Base-by-base conservation (phyloP, 1,140 invertebrate genomes). In the Coptotermes formosanus region DNA sequence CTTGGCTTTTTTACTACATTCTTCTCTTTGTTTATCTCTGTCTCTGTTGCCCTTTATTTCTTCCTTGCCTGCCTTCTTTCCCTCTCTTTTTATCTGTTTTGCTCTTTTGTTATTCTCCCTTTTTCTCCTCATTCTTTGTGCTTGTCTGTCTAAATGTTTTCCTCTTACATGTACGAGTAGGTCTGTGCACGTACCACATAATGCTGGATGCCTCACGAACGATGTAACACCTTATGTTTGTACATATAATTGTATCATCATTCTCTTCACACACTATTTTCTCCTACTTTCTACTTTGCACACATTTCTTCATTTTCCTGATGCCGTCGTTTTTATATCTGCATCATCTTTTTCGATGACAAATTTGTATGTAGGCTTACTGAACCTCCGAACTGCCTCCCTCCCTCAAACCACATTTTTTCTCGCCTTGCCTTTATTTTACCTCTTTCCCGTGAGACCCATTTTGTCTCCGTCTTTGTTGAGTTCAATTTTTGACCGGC, bases 401-500 rank as follows among this genome's bases (percentile, higher is more conserved):
- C n/a, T 19, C 83, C 23, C 38, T 4, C 43, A 23, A 9, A n/a
- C 44, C 1, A 16, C 83, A 23, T 64, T 32, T 38, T 45, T 64
- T 64, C 59, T 45, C 43, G 23, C 16, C n/a, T 45, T n/a, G 25
- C 43, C 16, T 64, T 84, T 84, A 52, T 45, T 84, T 44, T 52
- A 83, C 38, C 82, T 48, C 55, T 84, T 84, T 84, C 83, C 83
- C 83, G 30, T 16, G 32, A 32, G 83, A 59, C 83, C 83, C 83
- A 84, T 84, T 84, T 64, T 59, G 45, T 84, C 45, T 59, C 48
- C 83, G 83, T 84, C 83, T 84, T 55, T 84, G 83, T 84, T 84
- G 48, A 84, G 59, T 84, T 84, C 83, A 84, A 84, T 84, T 84
- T 84, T 84, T 84, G 83, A 84, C 83, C 83, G 83, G 82, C 82